Percentiles rank a stretch among this genome's conserved stretches.
phyloP scores from a whole-genome alignment of 2,888 invertebrate genomes.

The Ormia ochracea region DNA sequence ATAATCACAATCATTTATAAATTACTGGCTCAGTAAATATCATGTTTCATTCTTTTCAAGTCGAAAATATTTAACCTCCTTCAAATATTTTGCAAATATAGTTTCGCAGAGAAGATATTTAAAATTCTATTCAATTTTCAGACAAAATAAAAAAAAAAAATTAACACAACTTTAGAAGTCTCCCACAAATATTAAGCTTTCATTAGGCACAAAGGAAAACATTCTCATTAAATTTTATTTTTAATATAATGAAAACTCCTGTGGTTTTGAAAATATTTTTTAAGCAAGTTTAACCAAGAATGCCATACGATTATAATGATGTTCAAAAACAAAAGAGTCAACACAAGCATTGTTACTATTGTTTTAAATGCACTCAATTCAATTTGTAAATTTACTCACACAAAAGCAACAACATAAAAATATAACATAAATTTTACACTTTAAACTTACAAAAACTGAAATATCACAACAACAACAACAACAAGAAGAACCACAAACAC shows the following conservation, averaged over 20 bases:
- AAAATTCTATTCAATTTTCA: too few relatives aligned
- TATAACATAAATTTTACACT: slow-evolving; percentile 62
- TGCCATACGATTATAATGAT: slow-evolving; percentile 20
- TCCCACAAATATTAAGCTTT: slow-evolving; percentile 30
- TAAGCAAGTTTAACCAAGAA: not conserved
- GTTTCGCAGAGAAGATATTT: too few relatives aligned
- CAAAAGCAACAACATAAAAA: slow-evolving; percentile 40
- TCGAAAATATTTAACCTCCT: too few relatives aligned
- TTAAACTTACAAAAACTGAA: slow-evolving; percentile 41
- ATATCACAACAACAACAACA: not conserved
- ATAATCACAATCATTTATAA: too few relatives aligned
- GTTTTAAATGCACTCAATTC: not conserved
- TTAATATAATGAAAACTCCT: slow-evolving; percentile 47
- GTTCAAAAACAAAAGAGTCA: slow-evolving; percentile 42
- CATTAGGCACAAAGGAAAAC: not conserved
- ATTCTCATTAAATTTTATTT: slow-evolving; percentile 17
- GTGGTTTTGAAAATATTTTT: slow-evolving; percentile 27
- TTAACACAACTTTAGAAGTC: not conserved
- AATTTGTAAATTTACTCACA: slow-evolving; percentile 32
- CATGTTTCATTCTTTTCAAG: too few relatives aligned
- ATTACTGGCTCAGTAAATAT: too few relatives aligned
- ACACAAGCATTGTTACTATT: slow-evolving; percentile 20
- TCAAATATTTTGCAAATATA: too few relatives aligned
- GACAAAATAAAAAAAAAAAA: too few relatives aligned
- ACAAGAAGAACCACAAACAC: slow-evolving; percentile 9